phyloP scores from a whole-genome alignment of 2,888 invertebrate genomes.

The Celastrina argiolus region DNA sequence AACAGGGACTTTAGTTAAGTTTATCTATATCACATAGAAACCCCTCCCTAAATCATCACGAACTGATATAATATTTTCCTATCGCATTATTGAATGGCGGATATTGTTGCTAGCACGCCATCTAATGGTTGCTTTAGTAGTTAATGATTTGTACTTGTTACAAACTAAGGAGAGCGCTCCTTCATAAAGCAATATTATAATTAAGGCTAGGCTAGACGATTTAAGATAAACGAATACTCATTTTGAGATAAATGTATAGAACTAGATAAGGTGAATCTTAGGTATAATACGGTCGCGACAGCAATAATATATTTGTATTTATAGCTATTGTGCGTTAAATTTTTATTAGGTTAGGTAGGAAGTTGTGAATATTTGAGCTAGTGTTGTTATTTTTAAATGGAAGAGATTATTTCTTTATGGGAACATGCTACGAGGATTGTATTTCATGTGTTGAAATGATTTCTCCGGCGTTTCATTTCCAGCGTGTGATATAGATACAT shows the following conservation, averaged over 20 bases:
- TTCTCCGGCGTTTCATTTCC: slow-evolving; percentile 50
- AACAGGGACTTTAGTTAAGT: slow-evolving; percentile 18
- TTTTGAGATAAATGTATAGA: slow-evolving; percentile 71
- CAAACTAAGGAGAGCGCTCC: slow-evolving; percentile 65
- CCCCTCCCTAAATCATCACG: slow-evolving; percentile 9
- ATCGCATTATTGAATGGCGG: slow-evolving; percentile 23
- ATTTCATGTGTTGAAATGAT: slow-evolving; percentile 28
- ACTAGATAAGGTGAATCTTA: slow-evolving; percentile 53
- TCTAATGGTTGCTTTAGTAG: slow-evolving; percentile 63
- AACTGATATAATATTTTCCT: slow-evolving; percentile 17
- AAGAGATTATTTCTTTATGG: slow-evolving; percentile 59
- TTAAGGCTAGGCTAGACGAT: slow-evolving; percentile 57
- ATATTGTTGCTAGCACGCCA: slow-evolving; percentile 56
- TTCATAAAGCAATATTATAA: slow-evolving; percentile 74
- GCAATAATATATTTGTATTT: slow-evolving; percentile 78
- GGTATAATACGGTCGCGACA: slow-evolving; percentile 66
- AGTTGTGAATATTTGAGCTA: slow-evolving; percentile 70
- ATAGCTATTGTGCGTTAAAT: slow-evolving; percentile 76
- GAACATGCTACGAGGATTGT: slow-evolving; percentile 34
- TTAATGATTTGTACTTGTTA: slow-evolving; percentile 59
- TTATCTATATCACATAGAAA: not conserved
- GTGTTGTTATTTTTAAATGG: slow-evolving; percentile 68
- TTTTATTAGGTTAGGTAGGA: slow-evolving; percentile 73
- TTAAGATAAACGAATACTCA: slow-evolving; percentile 66
- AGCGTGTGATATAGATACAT: slow-evolving; percentile 74